These are phyloP conservation scores for Latrodectus hesperus DNA, from an alignment of 2,888 invertebrate genomes.

Conservation along the genomic window DNA sequence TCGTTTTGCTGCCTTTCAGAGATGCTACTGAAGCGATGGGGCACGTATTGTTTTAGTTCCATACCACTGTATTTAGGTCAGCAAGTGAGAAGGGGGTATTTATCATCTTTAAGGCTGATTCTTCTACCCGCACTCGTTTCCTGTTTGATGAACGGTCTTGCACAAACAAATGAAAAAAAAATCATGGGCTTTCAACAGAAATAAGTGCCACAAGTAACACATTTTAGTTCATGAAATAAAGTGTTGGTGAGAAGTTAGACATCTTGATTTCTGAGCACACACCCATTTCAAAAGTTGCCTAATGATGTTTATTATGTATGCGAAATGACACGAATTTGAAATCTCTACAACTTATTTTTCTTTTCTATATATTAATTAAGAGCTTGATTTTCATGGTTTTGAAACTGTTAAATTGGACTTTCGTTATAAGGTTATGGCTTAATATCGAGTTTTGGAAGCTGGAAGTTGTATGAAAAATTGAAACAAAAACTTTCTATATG, in stretches of 20 bases:
- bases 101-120: neutral
- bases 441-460: too few species aligned
- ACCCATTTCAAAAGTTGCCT: slow-evolving; percentile 1
- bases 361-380: slow-evolving; percentile 17
- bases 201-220: neutral
- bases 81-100: neutral
- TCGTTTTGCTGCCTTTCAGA: neutral
- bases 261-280: neutral
- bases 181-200: neutral
- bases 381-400: too few species aligned
- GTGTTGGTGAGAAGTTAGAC: neutral
- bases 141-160: slow-evolving; percentile 15
- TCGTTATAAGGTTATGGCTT: too few species aligned
- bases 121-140: slow-evolving; percentile 8
- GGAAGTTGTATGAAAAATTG: too few species aligned
- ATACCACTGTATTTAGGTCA: slow-evolving; percentile 47
- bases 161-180: neutral
- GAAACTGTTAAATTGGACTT: too few species aligned
- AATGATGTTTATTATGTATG: slow-evolving; percentile 30
- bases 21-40: slow-evolving; percentile 37
- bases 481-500: too few species aligned
- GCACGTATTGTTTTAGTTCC: slow-evolving; percentile 40
- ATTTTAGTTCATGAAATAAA: neutral
- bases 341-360: slow-evolving; percentile 4
- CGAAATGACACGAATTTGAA: slow-evolving; percentile 50